phyloP scores from a whole-genome alignment of 2,113 vertebrate genomes.

The Osmerus mordax region DNA sequence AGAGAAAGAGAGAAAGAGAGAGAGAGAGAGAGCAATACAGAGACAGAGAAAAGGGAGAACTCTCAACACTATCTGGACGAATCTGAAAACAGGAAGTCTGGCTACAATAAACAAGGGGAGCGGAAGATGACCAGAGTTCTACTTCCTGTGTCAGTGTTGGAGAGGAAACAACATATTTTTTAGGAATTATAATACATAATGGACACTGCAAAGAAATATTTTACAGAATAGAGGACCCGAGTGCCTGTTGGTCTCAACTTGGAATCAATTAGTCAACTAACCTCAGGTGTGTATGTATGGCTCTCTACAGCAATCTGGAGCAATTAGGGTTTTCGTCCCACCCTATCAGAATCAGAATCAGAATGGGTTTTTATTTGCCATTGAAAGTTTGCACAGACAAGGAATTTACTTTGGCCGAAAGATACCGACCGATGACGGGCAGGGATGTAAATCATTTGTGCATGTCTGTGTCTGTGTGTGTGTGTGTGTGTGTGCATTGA shows the following conservation, averaged over 20 bases:
- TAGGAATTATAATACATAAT: constrained; percentile 69
- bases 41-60: neutral
- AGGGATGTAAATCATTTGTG: neutral
- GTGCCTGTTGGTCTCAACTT: neutral
- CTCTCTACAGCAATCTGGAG: neutral
- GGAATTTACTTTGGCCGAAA: too few species aligned
- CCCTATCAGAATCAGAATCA: neutral
- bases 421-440: neutral
- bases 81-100: constrained; percentile 77
- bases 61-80: constrained; percentile 58
- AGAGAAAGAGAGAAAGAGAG: neutral
- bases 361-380: too few species aligned
- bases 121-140: constrained; percentile 65
- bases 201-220: constrained; percentile 22
- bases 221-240: neutral
- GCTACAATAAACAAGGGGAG: constrained; percentile 71
- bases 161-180: constrained; percentile 74
- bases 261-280: neutral
- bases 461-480: neutral
- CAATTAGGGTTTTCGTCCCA: neutral
- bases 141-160: constrained; percentile 66
- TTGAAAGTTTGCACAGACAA: too few species aligned
- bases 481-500: neutral
- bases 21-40: neutral
- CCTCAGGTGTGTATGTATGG: neutral